phyloP scores from a whole-genome alignment of 37 sponge, comb jelly and placozoan genomes.

The Geodia barretti region DNA sequence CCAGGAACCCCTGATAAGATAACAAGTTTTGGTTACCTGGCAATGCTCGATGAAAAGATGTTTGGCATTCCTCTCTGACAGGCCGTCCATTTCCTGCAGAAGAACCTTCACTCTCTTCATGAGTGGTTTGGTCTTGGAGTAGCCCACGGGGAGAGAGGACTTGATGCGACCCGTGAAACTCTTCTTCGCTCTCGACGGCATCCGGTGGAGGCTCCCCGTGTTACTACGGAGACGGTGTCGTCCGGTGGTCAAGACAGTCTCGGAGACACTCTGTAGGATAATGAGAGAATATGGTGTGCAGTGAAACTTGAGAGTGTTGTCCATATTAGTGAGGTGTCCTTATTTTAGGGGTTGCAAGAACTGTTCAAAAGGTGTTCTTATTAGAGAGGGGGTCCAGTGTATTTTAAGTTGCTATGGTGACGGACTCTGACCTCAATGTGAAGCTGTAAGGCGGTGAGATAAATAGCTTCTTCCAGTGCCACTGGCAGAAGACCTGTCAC shows the following conservation, averaged over 20 bases:
- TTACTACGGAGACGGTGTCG: background rate
- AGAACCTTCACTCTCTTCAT: constrained; percentile 43
- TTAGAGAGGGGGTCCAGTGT: too few species aligned
- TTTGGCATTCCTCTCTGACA: constrained; percentile 89
- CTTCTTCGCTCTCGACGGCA: background rate
- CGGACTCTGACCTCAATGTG: constrained; percentile 59
- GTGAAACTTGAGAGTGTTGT: too few species aligned
- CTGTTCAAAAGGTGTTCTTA: too few species aligned
- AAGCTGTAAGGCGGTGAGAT: constrained; percentile 65
- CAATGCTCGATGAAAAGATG: constrained; percentile 87
- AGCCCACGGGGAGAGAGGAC: constrained; percentile 31
- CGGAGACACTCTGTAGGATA: background rate
- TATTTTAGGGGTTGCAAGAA: too few species aligned
- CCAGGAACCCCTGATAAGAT: too few species aligned
- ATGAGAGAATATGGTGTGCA: background rate
- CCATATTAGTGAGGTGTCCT: too few species aligned
- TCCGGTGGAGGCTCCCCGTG: background rate
- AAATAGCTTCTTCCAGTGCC: constrained; percentile 55
- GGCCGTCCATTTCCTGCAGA: constrained; percentile 29
- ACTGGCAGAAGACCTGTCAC: constrained; percentile 61
- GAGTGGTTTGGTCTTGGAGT: constrained; percentile 35
- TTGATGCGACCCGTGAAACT: background rate
- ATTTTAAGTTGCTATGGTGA: too few species aligned
- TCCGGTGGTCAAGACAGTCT: background rate
- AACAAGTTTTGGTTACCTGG: too few species aligned